Conservation (phyloP, 2,797 vertebrate genomes). For the Lepilemur septentrionalis region DNA sequence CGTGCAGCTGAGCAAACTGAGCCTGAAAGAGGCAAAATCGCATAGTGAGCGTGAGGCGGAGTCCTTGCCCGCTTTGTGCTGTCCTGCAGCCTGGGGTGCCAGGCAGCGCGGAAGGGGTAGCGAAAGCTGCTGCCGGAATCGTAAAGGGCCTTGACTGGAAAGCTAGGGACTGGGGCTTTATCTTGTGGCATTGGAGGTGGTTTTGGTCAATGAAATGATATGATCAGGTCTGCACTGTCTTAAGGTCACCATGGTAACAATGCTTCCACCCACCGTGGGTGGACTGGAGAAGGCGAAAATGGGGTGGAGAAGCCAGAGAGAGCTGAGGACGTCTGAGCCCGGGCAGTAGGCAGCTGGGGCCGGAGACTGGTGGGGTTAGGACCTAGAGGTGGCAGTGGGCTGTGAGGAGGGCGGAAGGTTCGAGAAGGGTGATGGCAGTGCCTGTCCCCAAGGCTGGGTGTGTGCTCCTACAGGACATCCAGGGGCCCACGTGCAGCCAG, state of each 20-base stretch:
- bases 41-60: neutral
- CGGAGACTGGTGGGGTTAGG: neutral
- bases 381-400: neutral
- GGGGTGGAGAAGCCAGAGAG: neutral
- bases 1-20: neutral
- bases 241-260: neutral
- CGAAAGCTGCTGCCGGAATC: neutral
- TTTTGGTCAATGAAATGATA: neutral
- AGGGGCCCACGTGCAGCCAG: neutral
- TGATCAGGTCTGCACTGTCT: neutral
- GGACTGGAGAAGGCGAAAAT: neutral
- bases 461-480: too few relatives aligned
- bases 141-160: neutral
- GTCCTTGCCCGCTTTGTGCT: neutral
- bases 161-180: neutral
- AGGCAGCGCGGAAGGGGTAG: accelerated
- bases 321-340: neutral
- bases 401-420: neutral
- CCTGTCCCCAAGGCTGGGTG: neutral
- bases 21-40: neutral
- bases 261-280: neutral
- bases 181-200: neutral
- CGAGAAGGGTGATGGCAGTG: neutral
- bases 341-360: neutral
- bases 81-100: neutral